Percentiles rank a stretch among this genome's conserved stretches.
phyloP scores from a whole-genome alignment of 1,140 invertebrate species.

The Drosophila trapezifrons region DNA sequence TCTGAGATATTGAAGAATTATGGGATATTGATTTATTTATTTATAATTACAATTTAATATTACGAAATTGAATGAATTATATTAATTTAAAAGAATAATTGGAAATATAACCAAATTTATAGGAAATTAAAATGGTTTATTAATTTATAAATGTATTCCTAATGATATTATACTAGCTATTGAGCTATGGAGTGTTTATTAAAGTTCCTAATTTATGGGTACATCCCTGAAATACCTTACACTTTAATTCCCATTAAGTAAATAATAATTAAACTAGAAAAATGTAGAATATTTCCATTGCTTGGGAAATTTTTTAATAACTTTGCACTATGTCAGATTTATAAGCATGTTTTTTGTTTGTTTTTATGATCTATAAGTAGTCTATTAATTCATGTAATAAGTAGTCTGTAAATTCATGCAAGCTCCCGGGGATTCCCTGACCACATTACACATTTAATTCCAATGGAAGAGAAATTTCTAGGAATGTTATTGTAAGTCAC shows the following conservation, averaged over 20 bases:
- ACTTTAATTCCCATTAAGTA: background rate
- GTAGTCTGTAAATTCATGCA: too few relatives aligned
- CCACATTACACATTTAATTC: background rate
- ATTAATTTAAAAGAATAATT: too few relatives aligned
- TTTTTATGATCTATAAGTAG: background rate
- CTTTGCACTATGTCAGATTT: background rate
- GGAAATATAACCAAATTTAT: too few relatives aligned
- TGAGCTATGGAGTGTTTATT: background rate
- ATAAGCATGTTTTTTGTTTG: background rate
- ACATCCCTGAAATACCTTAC: background rate
- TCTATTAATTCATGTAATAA: too few relatives aligned
- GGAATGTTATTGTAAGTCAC: constrained; percentile 6
- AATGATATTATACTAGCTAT: background rate
- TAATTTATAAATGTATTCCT: background rate
- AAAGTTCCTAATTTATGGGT: background rate
- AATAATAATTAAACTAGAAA: background rate
- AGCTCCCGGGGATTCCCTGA: constrained; percentile 9
- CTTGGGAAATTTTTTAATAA: background rate
- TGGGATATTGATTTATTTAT: too few relatives aligned
- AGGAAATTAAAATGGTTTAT: too few relatives aligned
- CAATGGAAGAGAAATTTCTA: constrained; percentile 7
- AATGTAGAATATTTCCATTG: background rate
- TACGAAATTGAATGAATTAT: too few relatives aligned
- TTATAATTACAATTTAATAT: too few relatives aligned
- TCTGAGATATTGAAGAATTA: too few relatives aligned